Conservation (phyloP, 1,140 invertebrate species). For the Portunus trituberculatus region DNA sequence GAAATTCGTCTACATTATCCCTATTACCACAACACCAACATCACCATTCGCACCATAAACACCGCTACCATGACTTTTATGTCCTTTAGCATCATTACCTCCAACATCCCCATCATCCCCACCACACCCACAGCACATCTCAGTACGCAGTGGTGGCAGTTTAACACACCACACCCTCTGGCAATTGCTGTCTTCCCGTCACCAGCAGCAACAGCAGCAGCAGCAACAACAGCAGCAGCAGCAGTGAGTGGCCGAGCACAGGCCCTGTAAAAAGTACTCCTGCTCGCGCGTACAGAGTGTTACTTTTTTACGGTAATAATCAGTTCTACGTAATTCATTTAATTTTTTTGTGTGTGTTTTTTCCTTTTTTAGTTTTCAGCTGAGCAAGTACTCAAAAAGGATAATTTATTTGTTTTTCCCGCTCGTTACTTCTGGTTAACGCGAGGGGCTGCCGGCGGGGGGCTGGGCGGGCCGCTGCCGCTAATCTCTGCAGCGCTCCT, state of each 20-base stretch:
- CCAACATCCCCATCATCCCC: background rate
- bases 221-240: background rate
- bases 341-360: too few species aligned
- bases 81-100: background rate
- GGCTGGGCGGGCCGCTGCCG: background rate
- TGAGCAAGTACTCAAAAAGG: conserved; percentile 11
- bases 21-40: too few species aligned
- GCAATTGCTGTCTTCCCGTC: background rate
- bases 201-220: too few species aligned
- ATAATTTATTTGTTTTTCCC: conserved; percentile 3
- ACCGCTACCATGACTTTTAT: background rate
- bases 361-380: background rate
- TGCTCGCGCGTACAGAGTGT: background rate
- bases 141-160: too few species aligned
- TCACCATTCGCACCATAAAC: background rate
- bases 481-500: background rate
- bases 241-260: too few species aligned
- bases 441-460: background rate
- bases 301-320: background rate
- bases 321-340: background rate
- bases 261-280: background rate
- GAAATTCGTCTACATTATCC: too few species aligned
- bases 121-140: background rate
- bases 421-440: background rate
- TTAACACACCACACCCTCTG: too few species aligned